Percentiles rank a stretch among this genome's conserved stretches.
phyloP scores from a whole-genome alignment of 2,113 vertebrate genomes.

The Spermophilus dauricus region DNA sequence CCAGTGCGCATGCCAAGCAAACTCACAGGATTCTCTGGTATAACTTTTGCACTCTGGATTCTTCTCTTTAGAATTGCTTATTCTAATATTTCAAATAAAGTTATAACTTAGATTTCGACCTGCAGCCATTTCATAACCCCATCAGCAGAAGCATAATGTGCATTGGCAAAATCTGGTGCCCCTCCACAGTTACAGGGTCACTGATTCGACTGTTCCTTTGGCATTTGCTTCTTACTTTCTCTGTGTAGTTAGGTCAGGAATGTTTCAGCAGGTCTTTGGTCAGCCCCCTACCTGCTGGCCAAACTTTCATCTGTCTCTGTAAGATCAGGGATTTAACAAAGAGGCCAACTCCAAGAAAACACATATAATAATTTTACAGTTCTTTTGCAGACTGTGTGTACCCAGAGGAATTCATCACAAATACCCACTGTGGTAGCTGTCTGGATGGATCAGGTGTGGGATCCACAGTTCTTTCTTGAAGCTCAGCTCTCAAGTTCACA shows the following conservation, averaged over 20 bases:
- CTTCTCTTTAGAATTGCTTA: conserved; percentile 65
- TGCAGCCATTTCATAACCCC: background rate
- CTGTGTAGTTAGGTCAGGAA: background rate
- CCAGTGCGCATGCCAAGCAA: background rate
- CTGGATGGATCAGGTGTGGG: background rate
- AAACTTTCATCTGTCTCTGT: background rate
- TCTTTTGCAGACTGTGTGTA: background rate
- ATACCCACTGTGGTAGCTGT: background rate
- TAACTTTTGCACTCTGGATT: background rate
- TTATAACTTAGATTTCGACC: conserved; percentile 16
- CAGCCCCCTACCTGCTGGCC: background rate
- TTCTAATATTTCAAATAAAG: conserved; percentile 7
- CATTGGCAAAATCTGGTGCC: background rate
- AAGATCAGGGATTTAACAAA: background rate
- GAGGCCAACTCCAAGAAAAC: background rate
- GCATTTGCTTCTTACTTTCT: background rate
- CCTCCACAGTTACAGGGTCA: background rate
- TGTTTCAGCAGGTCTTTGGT: background rate
- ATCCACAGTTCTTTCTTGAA: background rate
- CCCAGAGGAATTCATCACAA: background rate
- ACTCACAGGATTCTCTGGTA: conserved; percentile 41
- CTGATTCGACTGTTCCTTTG: background rate
- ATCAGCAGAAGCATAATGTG: background rate
- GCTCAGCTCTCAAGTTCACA: background rate
- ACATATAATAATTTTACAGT: background rate